phyloP scores from a whole-genome alignment of 1,140 invertebrate species.

The Drosophila fuyamai region DNA sequence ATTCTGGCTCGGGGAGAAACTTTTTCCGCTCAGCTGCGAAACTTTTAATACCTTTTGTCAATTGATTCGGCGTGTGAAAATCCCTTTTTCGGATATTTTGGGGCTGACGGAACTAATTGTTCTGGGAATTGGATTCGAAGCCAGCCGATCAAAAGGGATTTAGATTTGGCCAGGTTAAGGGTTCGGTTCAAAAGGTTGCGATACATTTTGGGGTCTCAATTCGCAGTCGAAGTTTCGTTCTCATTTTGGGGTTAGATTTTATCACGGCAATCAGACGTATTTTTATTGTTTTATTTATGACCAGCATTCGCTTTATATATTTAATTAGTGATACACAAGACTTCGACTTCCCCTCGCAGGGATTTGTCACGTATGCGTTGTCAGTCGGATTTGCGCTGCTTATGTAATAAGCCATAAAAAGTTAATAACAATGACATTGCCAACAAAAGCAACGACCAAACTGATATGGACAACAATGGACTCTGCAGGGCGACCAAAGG shows the following conservation, averaged over 20 bases:
- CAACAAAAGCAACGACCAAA: slow-evolving; percentile 51
- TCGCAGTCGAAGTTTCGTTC: neutral
- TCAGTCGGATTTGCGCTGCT: slow-evolving; percentile 69
- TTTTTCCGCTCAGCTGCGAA: slow-evolving; percentile 62
- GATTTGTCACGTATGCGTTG: slow-evolving; percentile 71
- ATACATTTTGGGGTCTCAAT: neutral
- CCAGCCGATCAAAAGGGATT: slow-evolving; percentile 47
- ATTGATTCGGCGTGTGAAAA: slow-evolving; percentile 63
- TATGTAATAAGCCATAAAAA: slow-evolving; percentile 82
- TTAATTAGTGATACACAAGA: slow-evolving; percentile 63
- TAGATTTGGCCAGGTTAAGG: slow-evolving; percentile 16
- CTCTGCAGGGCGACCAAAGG: neutral
- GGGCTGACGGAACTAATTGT: slow-evolving; percentile 52
- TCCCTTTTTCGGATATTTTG: slow-evolving; percentile 7
- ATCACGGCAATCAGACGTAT: slow-evolving; percentile 29
- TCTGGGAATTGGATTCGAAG: slow-evolving; percentile 54
- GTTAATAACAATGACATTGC: slow-evolving; percentile 79
- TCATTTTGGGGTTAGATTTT: slow-evolving; percentile 24
- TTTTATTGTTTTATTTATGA: slow-evolving; percentile 51
- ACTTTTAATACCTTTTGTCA: slow-evolving; percentile 82
- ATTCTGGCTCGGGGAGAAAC: slow-evolving; percentile 57
- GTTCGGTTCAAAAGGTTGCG: slow-evolving; percentile 21
- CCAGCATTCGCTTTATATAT: slow-evolving; percentile 45
- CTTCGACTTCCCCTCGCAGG: neutral
- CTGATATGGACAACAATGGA: slow-evolving; percentile 47